Base-by-base conservation (phyloP, 2,888 invertebrate genomes). In the Gasteruption jaculator region DNA sequence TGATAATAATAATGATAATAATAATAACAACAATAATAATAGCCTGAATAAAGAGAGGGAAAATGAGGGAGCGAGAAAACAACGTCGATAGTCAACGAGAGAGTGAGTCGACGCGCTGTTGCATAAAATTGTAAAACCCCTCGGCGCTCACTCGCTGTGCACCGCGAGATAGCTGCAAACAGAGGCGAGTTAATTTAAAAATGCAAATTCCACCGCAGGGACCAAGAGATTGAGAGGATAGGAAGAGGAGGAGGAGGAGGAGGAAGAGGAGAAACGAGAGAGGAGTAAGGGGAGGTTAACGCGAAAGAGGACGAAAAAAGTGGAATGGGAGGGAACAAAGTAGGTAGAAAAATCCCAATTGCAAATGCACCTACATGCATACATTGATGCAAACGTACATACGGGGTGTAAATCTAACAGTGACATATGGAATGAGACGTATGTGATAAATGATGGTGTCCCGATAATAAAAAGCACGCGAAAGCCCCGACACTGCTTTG, bases 151-250 rank as follows among this genome's bases (percentile, higher is more conserved):
- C 18, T 19, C 29, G 24, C 15, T 30, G 11, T 41, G 34, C 34
- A 33, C 25, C 35, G 37, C 46, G 50, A 63, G 68, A 65, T 66
- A 64, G 66, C 66, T 63, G 65, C 68, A 68, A 67, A 67, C 68
- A 68, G 63, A 62, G 62, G 60, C 63, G 65, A 64, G 69, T 69
- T 69, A 70, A 68, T 70, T 70, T 70, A 67, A 69, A 70, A 69
- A 69, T 70, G 70, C 68, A 70, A 70, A 70, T 70, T 68, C 56
- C 53, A 53, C 57, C 58, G 53, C 58, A 49, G 56, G 24, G 51
- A 49, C 41, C 49, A 40, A 36, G 40, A 43, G 45, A 34, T 36
- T 38, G 47, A 42, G 46, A 37, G 20, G 41, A 27, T 31, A 11
- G 16, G n/a, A 40, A 8, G 30, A 31, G 39, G 35, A 24, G 20